A percentile compares a stretch with the other conserved stretches of the same genome.
These are phyloP conservation scores for Lamellibrachia luymesi DNA, from an alignment of 1,140 invertebrate genomes.

Conservation along the genomic window DNA sequence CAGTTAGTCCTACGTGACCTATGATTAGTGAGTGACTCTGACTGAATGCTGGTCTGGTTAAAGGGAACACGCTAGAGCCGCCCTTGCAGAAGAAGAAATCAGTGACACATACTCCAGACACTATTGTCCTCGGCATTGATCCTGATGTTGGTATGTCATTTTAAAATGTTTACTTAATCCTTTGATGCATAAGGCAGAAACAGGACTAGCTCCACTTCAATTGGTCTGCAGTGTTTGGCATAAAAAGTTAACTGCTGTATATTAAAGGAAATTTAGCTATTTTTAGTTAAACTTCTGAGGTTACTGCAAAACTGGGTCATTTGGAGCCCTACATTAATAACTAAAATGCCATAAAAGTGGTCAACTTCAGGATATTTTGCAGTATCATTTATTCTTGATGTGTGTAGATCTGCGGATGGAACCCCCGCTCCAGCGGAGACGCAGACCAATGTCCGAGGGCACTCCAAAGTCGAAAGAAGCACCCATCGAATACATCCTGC, in stretches of 20 bases:
- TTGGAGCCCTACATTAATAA: neutral
- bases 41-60: neutral
- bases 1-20: neutral
- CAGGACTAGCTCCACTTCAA: too few species aligned
- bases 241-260: too few species aligned
- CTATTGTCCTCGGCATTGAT: neutral
- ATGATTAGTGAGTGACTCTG: neutral
- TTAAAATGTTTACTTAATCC: too few species aligned
- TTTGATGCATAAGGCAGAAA: too few species aligned
- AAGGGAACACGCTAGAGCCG: neutral
- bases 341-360: neutral
- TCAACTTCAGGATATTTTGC: neutral
- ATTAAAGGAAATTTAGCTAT: too few species aligned
- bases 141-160: neutral
- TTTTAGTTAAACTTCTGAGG: too few species aligned
- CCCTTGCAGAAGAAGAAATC: neutral
- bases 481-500: constrained; percentile 33
- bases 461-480: constrained; percentile 20
- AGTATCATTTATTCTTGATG: neutral
- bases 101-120: neutral
- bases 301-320: too few species aligned
- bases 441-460: constrained; percentile 24
- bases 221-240: too few species aligned
- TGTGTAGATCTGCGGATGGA: constrained; percentile 31
- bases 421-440: constrained; percentile 50